Conservation (phyloP, 1,140 invertebrate species). For the Zaprionus capensis region DNA sequence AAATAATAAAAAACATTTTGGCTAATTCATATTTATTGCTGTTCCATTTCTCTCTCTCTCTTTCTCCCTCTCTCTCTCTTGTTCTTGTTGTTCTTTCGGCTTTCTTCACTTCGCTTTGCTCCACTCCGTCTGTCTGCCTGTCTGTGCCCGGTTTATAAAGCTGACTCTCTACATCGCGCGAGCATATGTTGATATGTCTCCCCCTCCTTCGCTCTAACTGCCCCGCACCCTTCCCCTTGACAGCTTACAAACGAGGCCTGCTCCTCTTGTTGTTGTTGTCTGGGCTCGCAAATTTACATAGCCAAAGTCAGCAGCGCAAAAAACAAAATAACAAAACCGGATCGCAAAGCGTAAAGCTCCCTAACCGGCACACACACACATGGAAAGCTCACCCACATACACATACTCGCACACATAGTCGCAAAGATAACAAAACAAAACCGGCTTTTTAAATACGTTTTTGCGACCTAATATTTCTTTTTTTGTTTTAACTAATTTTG, state of each 20-base stretch:
- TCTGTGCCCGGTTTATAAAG: constrained; percentile 37
- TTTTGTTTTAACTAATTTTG: constrained; percentile 54
- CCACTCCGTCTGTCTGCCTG: background rate
- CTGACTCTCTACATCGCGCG: constrained; percentile 15
- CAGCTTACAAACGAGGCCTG: constrained; percentile 6
- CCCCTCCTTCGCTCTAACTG: background rate
- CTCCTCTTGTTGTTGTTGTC: constrained; percentile 13
- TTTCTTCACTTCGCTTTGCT: constrained; percentile 18
- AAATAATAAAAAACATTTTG: constrained; percentile 33
- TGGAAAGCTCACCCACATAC: constrained; percentile 72
- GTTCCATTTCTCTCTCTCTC: constrained; percentile 50
- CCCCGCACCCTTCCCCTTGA: background rate
- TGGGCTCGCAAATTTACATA: constrained; percentile 63
- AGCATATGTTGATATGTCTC: constrained; percentile 42
- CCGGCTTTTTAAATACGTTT: constrained; percentile 66
- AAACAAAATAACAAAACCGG: constrained; percentile 59
- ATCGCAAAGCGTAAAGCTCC: constrained; percentile 59
- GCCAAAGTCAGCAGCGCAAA: constrained; percentile 47
- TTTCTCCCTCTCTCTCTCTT: constrained; percentile 18
- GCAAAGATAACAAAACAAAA: constrained; percentile 68
- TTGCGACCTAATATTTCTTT: constrained; percentile 45
- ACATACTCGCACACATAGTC: constrained; percentile 34
- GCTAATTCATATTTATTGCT: constrained; percentile 64
- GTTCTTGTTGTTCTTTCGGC: constrained; percentile 40
- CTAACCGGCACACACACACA: constrained; percentile 65